Conservation (phyloP, 2,888 invertebrate genomes). For the Fabriciana adippe region DNA sequence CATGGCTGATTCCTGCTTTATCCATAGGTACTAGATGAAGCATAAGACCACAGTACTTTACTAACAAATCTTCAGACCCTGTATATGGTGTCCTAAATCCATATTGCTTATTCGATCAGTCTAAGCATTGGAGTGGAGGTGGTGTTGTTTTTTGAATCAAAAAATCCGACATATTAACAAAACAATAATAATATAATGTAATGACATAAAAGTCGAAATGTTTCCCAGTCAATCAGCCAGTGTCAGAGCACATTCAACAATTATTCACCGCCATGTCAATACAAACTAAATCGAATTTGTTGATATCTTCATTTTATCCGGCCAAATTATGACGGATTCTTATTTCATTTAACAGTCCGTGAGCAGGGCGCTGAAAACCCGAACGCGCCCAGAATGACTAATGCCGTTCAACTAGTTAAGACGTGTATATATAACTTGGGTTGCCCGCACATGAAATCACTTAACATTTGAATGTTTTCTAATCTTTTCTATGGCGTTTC, state of each 20-base stretch:
- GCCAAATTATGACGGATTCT: conserved; percentile 58
- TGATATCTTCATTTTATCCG: conserved; percentile 37
- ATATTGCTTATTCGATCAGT: too few relatives aligned
- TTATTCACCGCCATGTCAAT: conserved; percentile 20
- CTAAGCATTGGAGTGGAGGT: too few relatives aligned
- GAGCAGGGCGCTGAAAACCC: conserved; percentile 52
- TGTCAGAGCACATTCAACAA: conserved; percentile 36
- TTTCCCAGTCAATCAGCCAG: too few relatives aligned
- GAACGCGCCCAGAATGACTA: conserved; percentile 59
- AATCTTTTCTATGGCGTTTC: not conserved
- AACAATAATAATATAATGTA: too few relatives aligned
- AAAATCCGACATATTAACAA: too few relatives aligned
- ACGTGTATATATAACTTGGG: not conserved
- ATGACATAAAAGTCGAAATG: too few relatives aligned
- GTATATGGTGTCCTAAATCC: too few relatives aligned
- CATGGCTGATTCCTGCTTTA: too few relatives aligned
- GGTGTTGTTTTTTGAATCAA: too few relatives aligned
- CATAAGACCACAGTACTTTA: too few relatives aligned
- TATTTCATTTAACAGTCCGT: conserved; percentile 65
- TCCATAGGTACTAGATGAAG: too few relatives aligned
- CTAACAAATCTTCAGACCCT: too few relatives aligned
- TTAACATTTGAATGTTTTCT: not conserved
- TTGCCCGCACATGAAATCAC: not conserved
- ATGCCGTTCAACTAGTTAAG: conserved; percentile 39
- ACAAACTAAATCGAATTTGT: conserved; percentile 33